These are phyloP conservation scores for Allophyes oxyacanthae DNA, from an alignment of 2,888 invertebrate genomes.

Conservation along the genomic window DNA sequence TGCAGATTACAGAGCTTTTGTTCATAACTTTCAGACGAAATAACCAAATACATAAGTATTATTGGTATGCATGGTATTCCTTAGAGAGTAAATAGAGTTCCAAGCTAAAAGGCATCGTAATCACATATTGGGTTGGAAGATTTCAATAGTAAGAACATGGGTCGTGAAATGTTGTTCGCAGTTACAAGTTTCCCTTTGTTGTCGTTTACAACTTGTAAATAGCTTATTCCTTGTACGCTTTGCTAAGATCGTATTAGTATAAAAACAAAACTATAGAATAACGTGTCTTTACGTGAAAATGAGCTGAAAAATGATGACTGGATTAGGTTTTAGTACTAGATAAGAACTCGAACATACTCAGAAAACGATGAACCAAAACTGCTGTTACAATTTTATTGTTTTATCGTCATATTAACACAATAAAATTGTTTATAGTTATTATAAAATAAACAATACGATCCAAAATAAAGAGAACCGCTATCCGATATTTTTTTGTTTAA, in stretches of 20 bases:
- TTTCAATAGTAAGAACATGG: constrained; percentile 16
- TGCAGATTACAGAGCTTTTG: constrained; percentile 19
- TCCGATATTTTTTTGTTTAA: constrained; percentile 25
- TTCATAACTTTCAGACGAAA: constrained; percentile 1
- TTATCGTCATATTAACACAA: background rate
- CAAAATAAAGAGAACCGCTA: constrained; percentile 11
- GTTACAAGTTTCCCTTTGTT: constrained; percentile 21
- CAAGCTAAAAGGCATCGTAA: constrained; percentile 10
- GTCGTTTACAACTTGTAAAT: constrained; percentile 24
- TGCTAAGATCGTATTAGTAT: background rate
- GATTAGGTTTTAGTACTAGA: no score
- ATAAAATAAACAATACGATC: constrained; percentile 6
- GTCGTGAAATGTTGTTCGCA: constrained; percentile 18
- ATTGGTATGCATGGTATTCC: constrained; percentile 1
- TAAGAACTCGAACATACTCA: no score
- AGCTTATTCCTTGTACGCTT: constrained; percentile 15
- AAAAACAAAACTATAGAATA: constrained; percentile 2
- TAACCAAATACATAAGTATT: background rate
- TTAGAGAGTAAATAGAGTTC: constrained; percentile 1
- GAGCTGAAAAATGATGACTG: no score
- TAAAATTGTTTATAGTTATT: background rate
- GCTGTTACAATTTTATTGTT: no score
- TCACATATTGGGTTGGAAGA: constrained; percentile 13
- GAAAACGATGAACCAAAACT: background rate
- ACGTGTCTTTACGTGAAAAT: no score